Evolutionary conservation across 2,888 invertebrate genomes (phyloP).

Genomic region (Apodemia duryi): DNA sequence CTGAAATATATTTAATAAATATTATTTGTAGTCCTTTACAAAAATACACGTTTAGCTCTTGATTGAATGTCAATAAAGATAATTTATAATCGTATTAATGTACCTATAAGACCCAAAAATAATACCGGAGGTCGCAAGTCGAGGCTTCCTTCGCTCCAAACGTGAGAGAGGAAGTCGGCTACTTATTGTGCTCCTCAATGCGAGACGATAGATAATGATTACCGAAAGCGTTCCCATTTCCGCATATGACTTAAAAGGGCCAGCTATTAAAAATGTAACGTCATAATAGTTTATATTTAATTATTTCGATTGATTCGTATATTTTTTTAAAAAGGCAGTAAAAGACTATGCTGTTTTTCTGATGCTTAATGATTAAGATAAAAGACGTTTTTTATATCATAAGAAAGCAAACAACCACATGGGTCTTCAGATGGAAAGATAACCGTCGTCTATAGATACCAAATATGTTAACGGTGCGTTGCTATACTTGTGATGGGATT

Average conservation of each 20-base stretch:
- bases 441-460: no score
- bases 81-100: not conserved
- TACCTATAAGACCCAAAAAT: conserved; percentile 33
- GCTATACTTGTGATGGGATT: no score
- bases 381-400: no score
- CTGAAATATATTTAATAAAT: no score
- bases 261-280: not conserved
- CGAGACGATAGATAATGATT: conserved; percentile 65
- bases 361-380: no score
- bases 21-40: no score
- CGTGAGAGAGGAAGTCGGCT: conserved; percentile 74
- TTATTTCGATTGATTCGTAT: no score
- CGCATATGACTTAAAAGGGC: conserved; percentile 28
- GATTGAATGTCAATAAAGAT: not conserved
- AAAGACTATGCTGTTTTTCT: no score
- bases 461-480: no score
- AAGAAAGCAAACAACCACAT: no score
- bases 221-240: conserved; percentile 41
- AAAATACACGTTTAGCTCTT: not conserved
- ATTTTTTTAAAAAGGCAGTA: no score
- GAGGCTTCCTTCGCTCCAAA: conserved; percentile 65
- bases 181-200: conserved; percentile 76
- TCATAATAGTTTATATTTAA: not conserved
- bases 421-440: no score
- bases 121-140: conserved; percentile 63